Base-by-base conservation (phyloP, 2,888 invertebrate species). In the Lampropteryx suffumata region DNA sequence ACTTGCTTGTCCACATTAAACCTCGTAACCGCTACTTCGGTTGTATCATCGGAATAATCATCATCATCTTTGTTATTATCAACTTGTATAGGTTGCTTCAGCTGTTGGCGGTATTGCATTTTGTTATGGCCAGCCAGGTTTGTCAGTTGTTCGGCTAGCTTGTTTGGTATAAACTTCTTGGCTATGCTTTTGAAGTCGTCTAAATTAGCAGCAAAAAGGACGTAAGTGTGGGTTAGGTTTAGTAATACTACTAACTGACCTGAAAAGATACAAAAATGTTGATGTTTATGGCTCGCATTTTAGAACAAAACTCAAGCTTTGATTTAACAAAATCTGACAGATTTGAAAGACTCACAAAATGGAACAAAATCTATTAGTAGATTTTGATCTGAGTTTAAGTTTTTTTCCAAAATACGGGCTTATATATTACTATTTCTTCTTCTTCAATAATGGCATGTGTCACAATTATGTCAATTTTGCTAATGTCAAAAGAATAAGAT, bases 101-200 rank as follows among this genome's bases (percentile, higher is more conserved):
- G 12, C 50, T 55, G 24, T n/a, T 39, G 13, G 32, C 33, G 10
- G 39, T 37, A 12, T 50, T 59, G 42, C 28, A 49, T 9, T 0
- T 52, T 21, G 26, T 35, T 43, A 14, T 55, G 37, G 5, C 52
- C 39, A 0, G 71, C 69, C 3, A 76, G 55, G 0, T 63, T 54
- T 0, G 69, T 58, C 1, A 81, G 43, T 59, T 75, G 62, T 0
- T 71, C 58, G 0, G 69, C 74, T 0, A 78, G 39, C 3, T 63
- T 46, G 21, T 62, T 60, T 0, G 79, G 73, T 0, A 69, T 61
- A 1, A 77, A 61, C 51, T 75, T 71, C 11, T 67, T 72, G 0
- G 76, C 78, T 41, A 83, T 49, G 0, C 41, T 55, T 32, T 60
- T 61, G 26, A 83, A 74, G 11, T 82, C 82, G 0, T 79, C 72